phyloP scores from a whole-genome alignment of 2,113 vertebrate genomes.

The Acanthochromis polyacanthus region DNA sequence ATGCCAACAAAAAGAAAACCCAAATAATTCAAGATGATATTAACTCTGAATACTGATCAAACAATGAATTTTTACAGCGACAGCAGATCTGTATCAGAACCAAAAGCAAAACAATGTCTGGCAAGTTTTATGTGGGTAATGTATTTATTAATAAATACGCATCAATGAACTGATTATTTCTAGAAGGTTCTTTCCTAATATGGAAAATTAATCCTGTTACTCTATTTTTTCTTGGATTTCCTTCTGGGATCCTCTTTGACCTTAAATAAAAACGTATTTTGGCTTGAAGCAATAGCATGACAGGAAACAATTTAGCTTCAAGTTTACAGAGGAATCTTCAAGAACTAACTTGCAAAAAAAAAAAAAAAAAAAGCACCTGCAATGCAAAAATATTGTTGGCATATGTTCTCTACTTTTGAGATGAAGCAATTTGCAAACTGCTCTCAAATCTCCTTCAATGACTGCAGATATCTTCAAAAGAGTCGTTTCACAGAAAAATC shows the following conservation, averaged over 20 bases:
- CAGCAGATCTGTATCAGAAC: not conserved
- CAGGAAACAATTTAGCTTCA: not conserved
- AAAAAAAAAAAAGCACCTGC: not conserved
- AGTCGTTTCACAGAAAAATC: slow-evolving; percentile 13
- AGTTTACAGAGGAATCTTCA: slow-evolving; percentile 2
- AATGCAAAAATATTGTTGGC: slow-evolving; percentile 17
- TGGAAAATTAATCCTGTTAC: too few relatives aligned
- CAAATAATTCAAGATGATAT: not conserved
- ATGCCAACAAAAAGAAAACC: slow-evolving; percentile 16
- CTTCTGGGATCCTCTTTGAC: rapidly evolving
- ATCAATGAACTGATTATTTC: not conserved
- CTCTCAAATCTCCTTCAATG: not conserved
- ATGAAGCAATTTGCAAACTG: slow-evolving; percentile 8
- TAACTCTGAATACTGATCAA: not conserved
- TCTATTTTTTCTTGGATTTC: not conserved
- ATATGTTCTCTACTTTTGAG: not conserved
- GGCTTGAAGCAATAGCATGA: not conserved
- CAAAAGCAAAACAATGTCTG: not conserved
- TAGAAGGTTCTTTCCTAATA: too few relatives aligned
- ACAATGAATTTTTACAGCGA: not conserved
- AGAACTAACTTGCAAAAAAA: not conserved
- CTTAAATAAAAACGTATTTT: not conserved
- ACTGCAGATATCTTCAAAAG: slow-evolving; percentile 19
- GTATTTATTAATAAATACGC: not conserved
- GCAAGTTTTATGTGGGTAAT: not conserved